Evolutionary conservation across 2,797 vertebrate species (phyloP).

Genomic region (Thunnus albacares): DNA sequence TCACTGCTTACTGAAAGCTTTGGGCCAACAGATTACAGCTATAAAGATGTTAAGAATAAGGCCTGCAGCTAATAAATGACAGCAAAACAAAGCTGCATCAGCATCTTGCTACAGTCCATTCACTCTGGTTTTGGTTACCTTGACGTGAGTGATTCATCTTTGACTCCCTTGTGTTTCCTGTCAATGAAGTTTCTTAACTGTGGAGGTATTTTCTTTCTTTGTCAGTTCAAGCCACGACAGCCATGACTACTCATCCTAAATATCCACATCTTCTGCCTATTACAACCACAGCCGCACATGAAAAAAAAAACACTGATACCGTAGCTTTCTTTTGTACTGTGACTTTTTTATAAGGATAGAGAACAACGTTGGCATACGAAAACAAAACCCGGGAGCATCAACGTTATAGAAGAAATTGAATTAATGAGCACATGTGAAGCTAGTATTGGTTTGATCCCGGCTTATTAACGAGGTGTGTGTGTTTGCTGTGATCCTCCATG

Average conservation of each 20-base stretch:
- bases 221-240: neutral
- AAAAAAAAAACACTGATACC: too few species aligned
- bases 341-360: neutral
- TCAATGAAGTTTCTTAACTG: neutral
- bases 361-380: neutral
- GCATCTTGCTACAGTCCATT: conserved; percentile 16
- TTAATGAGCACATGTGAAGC: conserved; percentile 4
- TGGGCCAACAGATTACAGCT: neutral
- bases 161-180: neutral
- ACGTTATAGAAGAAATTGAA: neutral
- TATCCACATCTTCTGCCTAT: neutral
- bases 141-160: neutral
- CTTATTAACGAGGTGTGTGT: conserved; percentile 48
- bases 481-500: conserved; percentile 41
- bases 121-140: conserved; percentile 10
- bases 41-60: neutral
- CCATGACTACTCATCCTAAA: neutral
- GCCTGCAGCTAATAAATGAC: conserved; percentile 9
- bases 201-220: conserved; percentile 6
- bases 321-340: too few species aligned
- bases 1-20: neutral
- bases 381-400: neutral
- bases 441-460: neutral
- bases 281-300: neutral
- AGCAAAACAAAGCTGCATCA: conserved; percentile 33